Evolutionary conservation across 2,113 vertebrate genomes (phyloP).

Genomic region (Cyanoderma ruficeps): DNA sequence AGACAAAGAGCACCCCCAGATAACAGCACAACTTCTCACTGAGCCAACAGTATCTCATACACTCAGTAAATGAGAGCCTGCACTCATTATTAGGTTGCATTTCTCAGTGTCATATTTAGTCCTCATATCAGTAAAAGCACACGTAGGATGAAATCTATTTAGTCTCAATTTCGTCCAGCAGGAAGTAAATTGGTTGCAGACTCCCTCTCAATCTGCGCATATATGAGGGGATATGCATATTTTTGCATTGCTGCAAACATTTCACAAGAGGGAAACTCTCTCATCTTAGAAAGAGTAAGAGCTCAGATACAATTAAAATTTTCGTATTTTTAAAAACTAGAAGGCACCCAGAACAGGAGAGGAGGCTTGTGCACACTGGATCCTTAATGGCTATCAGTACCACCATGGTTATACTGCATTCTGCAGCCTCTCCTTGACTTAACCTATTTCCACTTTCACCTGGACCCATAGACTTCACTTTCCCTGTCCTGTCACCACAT

Average conservation of each 20-base stretch:
- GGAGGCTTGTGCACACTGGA: accelerated
- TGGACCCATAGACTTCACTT: not conserved
- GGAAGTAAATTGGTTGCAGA: not conserved
- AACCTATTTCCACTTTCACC: not conserved
- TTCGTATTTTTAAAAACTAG: not conserved
- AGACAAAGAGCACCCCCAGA: not conserved
- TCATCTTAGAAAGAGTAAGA: not conserved
- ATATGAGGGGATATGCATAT: not conserved
- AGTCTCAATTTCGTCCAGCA: not conserved
- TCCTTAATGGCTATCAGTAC: not conserved
- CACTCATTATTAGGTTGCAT: not conserved
- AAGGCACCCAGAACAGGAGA: not conserved
- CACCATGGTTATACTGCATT: not conserved
- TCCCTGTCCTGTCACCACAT: not conserved
- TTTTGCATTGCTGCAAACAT: not conserved
- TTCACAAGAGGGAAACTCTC: not conserved
- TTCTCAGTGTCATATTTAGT: not conserved
- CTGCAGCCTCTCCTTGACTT: not conserved
- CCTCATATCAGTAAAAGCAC: not conserved
- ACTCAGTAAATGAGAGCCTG: not conserved
- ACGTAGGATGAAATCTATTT: not conserved
- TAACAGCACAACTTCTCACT: not conserved
- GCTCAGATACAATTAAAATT: not conserved
- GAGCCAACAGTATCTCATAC: not conserved
- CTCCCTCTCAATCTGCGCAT: not conserved